These are phyloP conservation scores for Tangara arthus DNA, from an alignment of 2,797 vertebrate genomes.

Conservation along the genomic window DNA sequence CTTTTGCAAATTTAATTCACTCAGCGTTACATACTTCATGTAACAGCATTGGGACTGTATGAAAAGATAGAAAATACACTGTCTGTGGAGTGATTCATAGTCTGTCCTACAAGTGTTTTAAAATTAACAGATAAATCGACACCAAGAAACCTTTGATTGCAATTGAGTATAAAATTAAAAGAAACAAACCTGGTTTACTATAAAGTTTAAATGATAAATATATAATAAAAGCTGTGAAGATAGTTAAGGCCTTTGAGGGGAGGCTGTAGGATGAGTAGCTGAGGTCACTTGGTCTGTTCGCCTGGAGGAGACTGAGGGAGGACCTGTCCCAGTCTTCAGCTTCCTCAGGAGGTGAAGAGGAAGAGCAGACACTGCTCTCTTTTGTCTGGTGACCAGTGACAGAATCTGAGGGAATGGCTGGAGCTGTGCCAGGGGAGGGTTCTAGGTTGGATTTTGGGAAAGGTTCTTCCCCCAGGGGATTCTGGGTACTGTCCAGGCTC, in stretches of 20 bases:
- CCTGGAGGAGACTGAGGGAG: neutral
- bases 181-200: neutral
- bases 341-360: neutral
- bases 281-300: neutral
- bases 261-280: rapidly evolving
- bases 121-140: neutral
- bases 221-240: neutral
- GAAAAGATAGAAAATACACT: neutral
- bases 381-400: too few species aligned
- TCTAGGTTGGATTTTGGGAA: rapidly evolving
- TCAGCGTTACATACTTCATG: neutral
- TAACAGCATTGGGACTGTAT: neutral
- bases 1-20: neutral
- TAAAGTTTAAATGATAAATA: neutral
- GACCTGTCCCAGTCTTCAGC: neutral
- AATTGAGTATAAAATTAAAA: neutral
- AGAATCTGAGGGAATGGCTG: rapidly evolving
- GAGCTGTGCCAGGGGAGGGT: neutral
- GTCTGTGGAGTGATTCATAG: neutral
- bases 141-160: neutral
- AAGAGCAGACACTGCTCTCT: neutral
- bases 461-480: neutral
- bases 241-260: neutral
- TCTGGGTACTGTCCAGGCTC: neutral
- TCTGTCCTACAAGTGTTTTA: neutral